A percentile compares a stretch with the other conserved stretches of the same genome.
These are phyloP conservation scores for Ahaetulla prasina DNA, from an alignment of 2,113 vertebrate species.

Conservation along the genomic window DNA sequence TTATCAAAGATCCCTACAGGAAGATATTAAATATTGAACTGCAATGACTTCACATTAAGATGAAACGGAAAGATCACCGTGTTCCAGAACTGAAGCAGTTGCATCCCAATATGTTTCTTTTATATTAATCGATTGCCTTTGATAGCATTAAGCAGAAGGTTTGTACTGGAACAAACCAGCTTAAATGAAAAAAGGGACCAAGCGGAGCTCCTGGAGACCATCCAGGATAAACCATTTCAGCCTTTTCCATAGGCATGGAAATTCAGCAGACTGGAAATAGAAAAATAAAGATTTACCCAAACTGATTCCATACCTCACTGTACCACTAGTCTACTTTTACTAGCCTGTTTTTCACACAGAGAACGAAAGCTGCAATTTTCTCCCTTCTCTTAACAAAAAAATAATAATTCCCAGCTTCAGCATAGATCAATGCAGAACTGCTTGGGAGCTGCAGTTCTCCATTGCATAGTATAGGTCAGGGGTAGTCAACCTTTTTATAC, in stretches of 20 bases:
- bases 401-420: neutral
- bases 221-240: conserved; percentile 40
- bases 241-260: neutral
- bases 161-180: conserved; percentile 18
- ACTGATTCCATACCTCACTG: neutral
- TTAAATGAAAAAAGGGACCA: conserved; percentile 16
- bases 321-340: too few relatives aligned
- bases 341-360: neutral
- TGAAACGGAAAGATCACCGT: neutral
- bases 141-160: neutral
- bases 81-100: conserved; percentile 2
- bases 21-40: neutral
- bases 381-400: neutral
- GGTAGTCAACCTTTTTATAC: too few relatives aligned
- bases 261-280: neutral
- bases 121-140: neutral
- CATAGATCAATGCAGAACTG: too few relatives aligned
- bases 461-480: neutral
- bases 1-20: neutral
- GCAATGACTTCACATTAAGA: neutral
- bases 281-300: neutral
- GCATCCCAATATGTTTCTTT: neutral
- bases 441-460: neutral
- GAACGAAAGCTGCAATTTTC: neutral
- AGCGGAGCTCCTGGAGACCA: conserved; percentile 31